Percentiles rank a stretch among this genome's conserved stretches.
phyloP scores from a whole-genome alignment of 2,113 vertebrate genomes.

The Myxocyprinus asiaticus region DNA sequence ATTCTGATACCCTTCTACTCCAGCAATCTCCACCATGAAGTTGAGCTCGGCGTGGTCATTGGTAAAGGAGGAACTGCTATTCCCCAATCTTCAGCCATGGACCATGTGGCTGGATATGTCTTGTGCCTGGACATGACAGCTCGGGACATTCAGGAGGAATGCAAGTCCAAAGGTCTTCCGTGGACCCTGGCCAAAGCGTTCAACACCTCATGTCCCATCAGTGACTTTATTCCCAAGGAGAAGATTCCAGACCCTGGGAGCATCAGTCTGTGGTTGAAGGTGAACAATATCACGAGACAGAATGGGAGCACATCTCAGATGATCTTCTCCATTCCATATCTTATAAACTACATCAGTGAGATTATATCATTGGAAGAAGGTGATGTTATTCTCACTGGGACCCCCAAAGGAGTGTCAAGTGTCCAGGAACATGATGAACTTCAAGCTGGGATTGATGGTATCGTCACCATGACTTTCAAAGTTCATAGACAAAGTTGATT shows the following conservation, averaged over 20 bases:
- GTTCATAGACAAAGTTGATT: constrained; percentile 68
- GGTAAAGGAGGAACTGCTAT: constrained; percentile 79
- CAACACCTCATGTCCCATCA: constrained; percentile 87
- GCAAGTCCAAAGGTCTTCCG: constrained; percentile 89
- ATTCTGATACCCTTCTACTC: constrained; percentile 82
- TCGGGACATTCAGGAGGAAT: constrained; percentile 87
- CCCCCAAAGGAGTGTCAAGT: constrained; percentile 86
- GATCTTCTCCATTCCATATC: constrained; percentile 90
- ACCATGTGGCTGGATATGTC: constrained; percentile 89
- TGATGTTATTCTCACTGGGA: constrained; percentile 90
- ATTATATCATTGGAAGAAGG: constrained; percentile 89
- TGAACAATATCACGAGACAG: constrained; percentile 86
- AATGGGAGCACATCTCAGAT: constrained; percentile 86
- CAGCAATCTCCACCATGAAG: constrained; percentile 86
- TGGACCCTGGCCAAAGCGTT: constrained; percentile 97
- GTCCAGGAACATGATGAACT: constrained; percentile 86
- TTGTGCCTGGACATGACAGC: constrained; percentile 97
- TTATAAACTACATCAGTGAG: constrained; percentile 94
- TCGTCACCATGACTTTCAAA: constrained; percentile 84
- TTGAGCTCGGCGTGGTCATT: constrained; percentile 92
- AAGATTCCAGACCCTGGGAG: constrained; percentile 83
- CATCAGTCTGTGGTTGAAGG: constrained; percentile 88
- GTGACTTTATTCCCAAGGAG: constrained; percentile 91
- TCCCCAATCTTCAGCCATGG: constrained; percentile 80
- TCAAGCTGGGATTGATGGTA: constrained; percentile 83